A percentile compares a stretch with the other conserved stretches of the same genome.
These are phyloP conservation scores for Aphodius granarius DNA, from an alignment of 2,888 invertebrate species.

Conservation along the genomic window DNA sequence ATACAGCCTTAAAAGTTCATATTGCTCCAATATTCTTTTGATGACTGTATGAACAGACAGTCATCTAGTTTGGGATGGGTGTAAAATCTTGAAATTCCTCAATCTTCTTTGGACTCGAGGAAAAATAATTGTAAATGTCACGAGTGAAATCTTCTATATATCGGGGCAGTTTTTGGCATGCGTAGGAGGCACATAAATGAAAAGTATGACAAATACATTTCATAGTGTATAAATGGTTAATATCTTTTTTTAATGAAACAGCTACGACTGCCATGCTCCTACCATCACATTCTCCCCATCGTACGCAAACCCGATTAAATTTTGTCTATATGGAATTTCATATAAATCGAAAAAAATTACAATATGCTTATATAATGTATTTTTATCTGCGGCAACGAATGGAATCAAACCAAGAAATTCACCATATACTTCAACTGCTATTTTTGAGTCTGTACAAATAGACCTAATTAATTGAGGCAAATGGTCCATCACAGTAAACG, in stretches of 20 bases:
- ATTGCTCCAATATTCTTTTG: conserved; percentile 40
- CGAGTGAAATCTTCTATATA: conserved; percentile 37
- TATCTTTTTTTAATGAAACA: conserved; percentile 25
- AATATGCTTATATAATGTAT: conserved; percentile 8
- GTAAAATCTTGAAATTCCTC: conserved; percentile 19
- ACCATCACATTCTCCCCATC: conserved; percentile 43
- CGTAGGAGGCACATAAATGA: conserved; percentile 42
- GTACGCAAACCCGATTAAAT: conserved; percentile 40
- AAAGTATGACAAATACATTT: conserved; percentile 46
- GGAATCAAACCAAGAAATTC: neutral
- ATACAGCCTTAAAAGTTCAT: conserved; percentile 35
- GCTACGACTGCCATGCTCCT: conserved; percentile 32
- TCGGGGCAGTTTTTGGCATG: conserved; percentile 43
- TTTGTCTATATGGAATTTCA: conserved; percentile 2
- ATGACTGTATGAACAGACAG: conserved; percentile 40
- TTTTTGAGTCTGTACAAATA: conserved; percentile 36
- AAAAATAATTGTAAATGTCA: conserved; percentile 31
- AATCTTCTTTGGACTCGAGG: conserved; percentile 29
- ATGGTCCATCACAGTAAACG: conserved; percentile 36
- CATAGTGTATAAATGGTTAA: conserved; percentile 40
- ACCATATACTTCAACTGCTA: conserved; percentile 20
- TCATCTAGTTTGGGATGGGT: conserved; percentile 23
- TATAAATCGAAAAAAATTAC: neutral
- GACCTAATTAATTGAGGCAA: conserved; percentile 34
- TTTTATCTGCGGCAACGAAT: neutral